Evolutionary conservation across 2,888 invertebrate species (phyloP), one percentile per base, ranked within the genome.

Genomic region (Aporophyla lueneburgensis): DNA sequence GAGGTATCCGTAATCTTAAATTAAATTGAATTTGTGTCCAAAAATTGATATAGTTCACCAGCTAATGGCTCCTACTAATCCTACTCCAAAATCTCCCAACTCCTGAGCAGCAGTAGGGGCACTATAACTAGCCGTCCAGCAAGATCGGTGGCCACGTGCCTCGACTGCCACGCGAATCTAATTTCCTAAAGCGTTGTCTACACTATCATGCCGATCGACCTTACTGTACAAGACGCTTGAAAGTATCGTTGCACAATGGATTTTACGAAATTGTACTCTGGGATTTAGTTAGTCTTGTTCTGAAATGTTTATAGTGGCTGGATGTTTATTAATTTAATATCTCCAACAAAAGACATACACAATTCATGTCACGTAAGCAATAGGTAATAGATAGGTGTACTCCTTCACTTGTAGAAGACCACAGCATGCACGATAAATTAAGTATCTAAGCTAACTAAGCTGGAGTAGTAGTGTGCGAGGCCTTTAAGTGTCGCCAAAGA

Each of bases 181-280:
- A 95, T 95, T 95, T 94, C 94, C 94, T 91, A 93, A 92, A 92
- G 91, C 93, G 93, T 94, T 94, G 94, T 94, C 94, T 94, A 88
- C 90, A 89, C 91, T 91, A 91, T 91, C 91, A 90, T 79, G 61
- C 51, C 72, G 46, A 87, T 85, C 85, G 71, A 72, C 76, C 82
- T 80, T 72, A 63, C 62, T 67, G 75, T 80, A 80, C 84, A 78
- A 76, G 74, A 68, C 58, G 43, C 66, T 81, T 76, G 56, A 79
- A 65, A 78, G 63, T 85, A 75, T 83, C 78, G 61, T 83, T 76
- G 73, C 75, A 61, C 76, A 54, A 87, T 70, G 56, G 53, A 65
- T 74, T 76, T 81, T 72, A 86, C 79, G 70, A 75, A 85, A 83
- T 85, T 74, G 77, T 81, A 51, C 54, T 62, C 62, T 24, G 49